A percentile compares a stretch with the other conserved stretches of the same genome.
These are phyloP conservation scores for Cyclopterus lumpus DNA, from an alignment of 2,797 vertebrate species.

Conservation along the genomic window DNA sequence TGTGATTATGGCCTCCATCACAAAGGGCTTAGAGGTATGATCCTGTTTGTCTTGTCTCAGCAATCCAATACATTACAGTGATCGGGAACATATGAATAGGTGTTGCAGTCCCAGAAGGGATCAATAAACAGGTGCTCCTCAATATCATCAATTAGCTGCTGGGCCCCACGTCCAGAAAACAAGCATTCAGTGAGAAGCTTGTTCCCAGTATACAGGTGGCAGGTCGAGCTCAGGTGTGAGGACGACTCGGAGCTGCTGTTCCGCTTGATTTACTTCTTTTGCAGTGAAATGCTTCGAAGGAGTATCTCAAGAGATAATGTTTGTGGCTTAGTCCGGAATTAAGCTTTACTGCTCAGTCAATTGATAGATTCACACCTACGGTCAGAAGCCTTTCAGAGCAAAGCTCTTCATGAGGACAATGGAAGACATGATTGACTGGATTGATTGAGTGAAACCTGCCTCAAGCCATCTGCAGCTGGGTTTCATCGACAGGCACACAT, in stretches of 20 bases:
- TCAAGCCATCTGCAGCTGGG: slow-evolving; percentile 12
- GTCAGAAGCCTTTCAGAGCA: slow-evolving; percentile 37
- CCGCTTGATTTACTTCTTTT: neutral
- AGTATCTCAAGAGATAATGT: slow-evolving; percentile 33
- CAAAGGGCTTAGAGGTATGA: slow-evolving; percentile 14
- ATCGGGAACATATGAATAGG: slow-evolving; percentile 59
- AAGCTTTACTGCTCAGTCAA: slow-evolving; percentile 31
- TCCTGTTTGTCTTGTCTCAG: slow-evolving; percentile 51
- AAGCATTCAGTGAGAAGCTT: neutral
- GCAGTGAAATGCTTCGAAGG: slow-evolving; percentile 20
- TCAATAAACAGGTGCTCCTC: slow-evolving; percentile 63
- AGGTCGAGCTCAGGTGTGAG: slow-evolving; percentile 17
- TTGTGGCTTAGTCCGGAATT: slow-evolving; percentile 60
- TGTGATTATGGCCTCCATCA: slow-evolving; percentile 12
- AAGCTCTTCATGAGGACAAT: slow-evolving; percentile 33
- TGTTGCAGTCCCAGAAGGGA: slow-evolving; percentile 40
- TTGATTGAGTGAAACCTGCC: slow-evolving; percentile 38
- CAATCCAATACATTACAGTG: slow-evolving; percentile 57
- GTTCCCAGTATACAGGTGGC: slow-evolving; percentile 1
- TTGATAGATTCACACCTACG: slow-evolving; percentile 45
- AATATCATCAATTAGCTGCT: slow-evolving; percentile 43
- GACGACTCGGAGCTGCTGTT: slow-evolving; percentile 3
- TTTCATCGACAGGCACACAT: slow-evolving; percentile 31
- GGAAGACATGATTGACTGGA: slow-evolving; percentile 34
- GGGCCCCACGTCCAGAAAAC: slow-evolving; percentile 23